Base-by-base conservation (phyloP, 1,140 invertebrate genomes). In the Microplitis demolitor region DNA sequence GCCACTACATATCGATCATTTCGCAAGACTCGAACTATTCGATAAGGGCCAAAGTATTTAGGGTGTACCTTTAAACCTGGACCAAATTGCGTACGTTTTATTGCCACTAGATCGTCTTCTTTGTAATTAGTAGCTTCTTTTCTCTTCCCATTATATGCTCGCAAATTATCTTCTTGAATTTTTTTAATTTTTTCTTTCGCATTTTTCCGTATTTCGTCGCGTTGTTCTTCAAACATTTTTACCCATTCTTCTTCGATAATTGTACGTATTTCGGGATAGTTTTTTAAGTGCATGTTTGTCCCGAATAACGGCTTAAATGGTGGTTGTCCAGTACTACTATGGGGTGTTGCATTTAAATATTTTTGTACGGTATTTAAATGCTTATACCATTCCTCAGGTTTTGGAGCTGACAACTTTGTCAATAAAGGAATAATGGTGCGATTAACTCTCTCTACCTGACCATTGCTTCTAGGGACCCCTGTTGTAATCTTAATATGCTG, bases 361-460 rank as follows among this genome's bases (percentile, higher is more conserved):
- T 45, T 16, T 45, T 66, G 58, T 60, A 60, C 16, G 13, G 45
- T 33, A 31, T 50, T 33, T 5, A 66, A 5, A 33, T 66, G 45
- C 39, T 53, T 66, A 39, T 66, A 53, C 64, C 64, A 66, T 8
- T 66, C 4, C 5, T 63, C 1, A 1, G 61, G 61, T 3, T n/a
- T 39, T 14, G 61, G 61, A 4, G 61, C 33, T 3, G 61, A 31
- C 33, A 63, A 8, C n/a, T 63, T 63, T n/a, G 35, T 63, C 8
- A 63, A 34, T 4, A 63, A 11, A 5, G 61, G 24, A n/a, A 63
- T 63, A 5, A 63, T n/a, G 3, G 61, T 63, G 9, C 58, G 3
- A 61, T 61, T 61, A 8, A 61, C 13, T 34, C 58, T 61, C 4
- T 61, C 58, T 61, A 61, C 61, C 61, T 63, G 61, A 3, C 61